Percentiles rank a stretch among this genome's conserved stretches.
Conservation (phyloP, 1,140 invertebrate species). For the Platyscapa corneri region DNA sequence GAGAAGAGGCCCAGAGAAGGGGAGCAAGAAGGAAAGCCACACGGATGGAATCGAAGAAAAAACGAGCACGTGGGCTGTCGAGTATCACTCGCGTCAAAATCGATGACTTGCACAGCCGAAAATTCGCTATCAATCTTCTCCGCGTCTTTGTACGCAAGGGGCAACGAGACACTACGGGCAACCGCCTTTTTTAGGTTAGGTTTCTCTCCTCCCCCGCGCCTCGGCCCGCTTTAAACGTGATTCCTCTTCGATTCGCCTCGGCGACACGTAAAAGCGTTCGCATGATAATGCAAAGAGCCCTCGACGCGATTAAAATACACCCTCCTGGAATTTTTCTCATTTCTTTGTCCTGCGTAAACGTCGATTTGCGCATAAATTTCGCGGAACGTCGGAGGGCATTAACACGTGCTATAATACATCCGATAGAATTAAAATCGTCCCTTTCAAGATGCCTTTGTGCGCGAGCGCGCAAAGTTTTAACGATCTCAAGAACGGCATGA, state of each 20-base stretch:
- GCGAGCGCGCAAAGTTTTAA: neutral
- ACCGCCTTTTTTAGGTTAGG: neutral
- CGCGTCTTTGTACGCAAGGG: neutral
- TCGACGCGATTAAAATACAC: conserved; percentile 44
- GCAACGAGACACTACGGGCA: neutral
- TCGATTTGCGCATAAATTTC: conserved; percentile 33
- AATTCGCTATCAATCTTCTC: conserved; percentile 49
- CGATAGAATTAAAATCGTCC: conserved; percentile 40
- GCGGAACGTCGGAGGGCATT: conserved; percentile 14
- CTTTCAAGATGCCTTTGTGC: conserved; percentile 28
- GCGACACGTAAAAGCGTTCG: conserved; percentile 17
- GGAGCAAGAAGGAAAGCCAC: neutral
- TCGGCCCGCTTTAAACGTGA: neutral
- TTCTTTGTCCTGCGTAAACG: conserved; percentile 25
- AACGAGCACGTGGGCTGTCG: neutral
- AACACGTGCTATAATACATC: neutral
- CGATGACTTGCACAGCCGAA: conserved; percentile 39
- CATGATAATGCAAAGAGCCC: conserved; percentile 3
- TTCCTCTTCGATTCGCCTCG: conserved; percentile 21
- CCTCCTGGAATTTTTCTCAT: conserved; percentile 48
- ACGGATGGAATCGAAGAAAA: neutral
- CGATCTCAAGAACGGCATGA: conserved; percentile 6
- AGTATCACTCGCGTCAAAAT: conserved; percentile 11
- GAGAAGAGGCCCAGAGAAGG: neutral
- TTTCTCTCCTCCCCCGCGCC: neutral